phyloP scores from a whole-genome alignment of 2,113 vertebrate genomes.

The Felis chaus region DNA sequence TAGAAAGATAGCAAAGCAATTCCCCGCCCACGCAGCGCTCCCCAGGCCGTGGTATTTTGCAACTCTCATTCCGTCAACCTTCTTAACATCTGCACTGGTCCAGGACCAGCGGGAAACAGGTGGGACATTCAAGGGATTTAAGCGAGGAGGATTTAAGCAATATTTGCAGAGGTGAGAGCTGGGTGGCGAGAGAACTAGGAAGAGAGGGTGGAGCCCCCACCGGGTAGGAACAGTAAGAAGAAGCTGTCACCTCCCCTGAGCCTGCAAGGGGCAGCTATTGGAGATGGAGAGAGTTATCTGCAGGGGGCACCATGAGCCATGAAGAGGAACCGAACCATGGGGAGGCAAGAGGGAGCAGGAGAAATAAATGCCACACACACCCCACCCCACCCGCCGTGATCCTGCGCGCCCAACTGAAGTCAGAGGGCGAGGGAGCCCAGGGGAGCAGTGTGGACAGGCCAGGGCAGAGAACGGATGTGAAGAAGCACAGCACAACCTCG shows the following conservation, averaged over 20 bases:
- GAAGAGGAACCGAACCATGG: background rate
- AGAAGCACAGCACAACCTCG: background rate
- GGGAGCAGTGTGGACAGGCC: accelerated
- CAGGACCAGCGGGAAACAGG: background rate
- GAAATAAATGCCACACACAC: too few species aligned
- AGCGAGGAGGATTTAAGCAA: background rate
- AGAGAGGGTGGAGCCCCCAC: background rate
- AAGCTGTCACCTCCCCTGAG: background rate
- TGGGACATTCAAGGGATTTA: background rate
- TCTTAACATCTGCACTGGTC: background rate
- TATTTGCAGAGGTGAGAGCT: background rate
- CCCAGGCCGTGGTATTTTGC: background rate
- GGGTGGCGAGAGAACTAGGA: background rate
- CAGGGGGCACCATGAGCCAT: accelerated
- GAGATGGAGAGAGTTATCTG: too few species aligned
- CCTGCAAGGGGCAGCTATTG: background rate
- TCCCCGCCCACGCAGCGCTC: too few species aligned
- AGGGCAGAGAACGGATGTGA: background rate
- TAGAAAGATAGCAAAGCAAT: background rate
- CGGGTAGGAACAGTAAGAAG: background rate
- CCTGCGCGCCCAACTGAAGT: accelerated
- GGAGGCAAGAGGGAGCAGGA: too few species aligned
- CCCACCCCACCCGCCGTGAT: too few species aligned
- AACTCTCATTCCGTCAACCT: background rate
- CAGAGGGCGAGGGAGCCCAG: background rate